phyloP scores from a whole-genome alignment of 2,888 invertebrate genomes.

The Cheilosia impressa region DNA sequence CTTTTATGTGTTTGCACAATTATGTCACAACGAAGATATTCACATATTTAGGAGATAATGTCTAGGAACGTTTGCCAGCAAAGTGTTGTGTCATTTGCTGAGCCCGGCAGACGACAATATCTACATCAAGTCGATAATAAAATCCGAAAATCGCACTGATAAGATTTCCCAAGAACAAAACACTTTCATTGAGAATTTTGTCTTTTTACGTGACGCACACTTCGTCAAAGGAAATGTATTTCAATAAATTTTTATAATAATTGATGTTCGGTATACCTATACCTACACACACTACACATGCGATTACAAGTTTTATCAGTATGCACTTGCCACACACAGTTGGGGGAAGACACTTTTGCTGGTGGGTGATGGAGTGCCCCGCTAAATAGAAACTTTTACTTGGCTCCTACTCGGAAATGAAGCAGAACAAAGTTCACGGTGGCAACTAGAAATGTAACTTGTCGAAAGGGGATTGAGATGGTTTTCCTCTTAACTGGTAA shows the following conservation, averaged over 20 bases:
- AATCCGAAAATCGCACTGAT: constrained; percentile 38
- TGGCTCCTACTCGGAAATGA: too few relatives aligned
- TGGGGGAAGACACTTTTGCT: too few relatives aligned
- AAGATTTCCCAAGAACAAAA: constrained; percentile 2
- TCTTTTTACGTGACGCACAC: background rate
- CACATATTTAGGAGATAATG: background rate
- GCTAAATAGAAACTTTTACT: too few relatives aligned
- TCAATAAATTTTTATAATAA: background rate
- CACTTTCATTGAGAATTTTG: background rate
- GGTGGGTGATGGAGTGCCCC: too few relatives aligned
- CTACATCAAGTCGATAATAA: constrained; percentile 30
- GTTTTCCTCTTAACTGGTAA: background rate
- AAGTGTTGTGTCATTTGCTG: background rate
- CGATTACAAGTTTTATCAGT: constrained; percentile 7
- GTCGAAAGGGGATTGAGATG: background rate
- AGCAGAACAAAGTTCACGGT: background rate
- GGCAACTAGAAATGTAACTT: background rate
- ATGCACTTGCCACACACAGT: background rate
- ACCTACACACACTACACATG: background rate
- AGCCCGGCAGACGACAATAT: background rate
- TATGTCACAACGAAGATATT: background rate
- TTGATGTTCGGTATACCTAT: background rate
- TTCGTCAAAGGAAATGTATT: constrained; percentile 3
- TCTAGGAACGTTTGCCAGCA: background rate
- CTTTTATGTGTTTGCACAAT: background rate